Evolutionary conservation across 2,888 invertebrate species (phyloP), one percentile per base, ranked within the genome.

Genomic region (Capitulum mitella): DNA sequence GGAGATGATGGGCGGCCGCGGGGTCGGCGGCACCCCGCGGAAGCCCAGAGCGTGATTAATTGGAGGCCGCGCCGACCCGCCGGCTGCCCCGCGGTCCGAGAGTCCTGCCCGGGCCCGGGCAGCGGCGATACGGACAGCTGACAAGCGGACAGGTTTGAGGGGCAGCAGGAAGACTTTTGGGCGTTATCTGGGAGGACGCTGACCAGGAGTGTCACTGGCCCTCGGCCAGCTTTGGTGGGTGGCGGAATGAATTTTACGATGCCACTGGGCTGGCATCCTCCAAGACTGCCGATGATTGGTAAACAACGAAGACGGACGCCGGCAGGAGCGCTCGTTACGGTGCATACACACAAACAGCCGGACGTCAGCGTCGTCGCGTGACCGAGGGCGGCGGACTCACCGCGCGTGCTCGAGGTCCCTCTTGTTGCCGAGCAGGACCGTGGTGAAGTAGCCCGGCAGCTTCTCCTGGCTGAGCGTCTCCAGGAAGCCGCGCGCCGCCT

Each of bases 341-440:
- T 78, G 77, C 40, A 32, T 51, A 78, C 32, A 34, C 37, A 79
- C 77, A 22, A 61, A 26, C 19, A 34, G 34, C 29, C 43, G 80
- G n/a, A n/a, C n/a, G n/a, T n/a, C n/a, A n/a, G n/a, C n/a, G n/a
- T n/a, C n/a, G n/a, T n/a, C n/a, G n/a, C n/a, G n/a, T n/a, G n/a
- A n/a, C n/a, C n/a, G n/a, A n/a, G n/a, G n/a, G n/a, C n/a, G n/a
- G n/a, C n/a, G n/a, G 80, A 84, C 85, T 85, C 85, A 92, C 92
- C 92, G 90, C 82, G 91, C 90, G 87, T 92, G 91, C 87, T 93
- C 91, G 84, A 94, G 88, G 87, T 93, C 93, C 83, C 91, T 88
- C 87, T 93, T 93, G 86, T 93, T 94, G 80, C 92, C 93, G 80
- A 94, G 88, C 78, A 94, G 86, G 78, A 93, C 89, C 80, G 92